phyloP scores from a whole-genome alignment of 2,888 invertebrate species.

The Sceliomorpha sp. region DNA sequence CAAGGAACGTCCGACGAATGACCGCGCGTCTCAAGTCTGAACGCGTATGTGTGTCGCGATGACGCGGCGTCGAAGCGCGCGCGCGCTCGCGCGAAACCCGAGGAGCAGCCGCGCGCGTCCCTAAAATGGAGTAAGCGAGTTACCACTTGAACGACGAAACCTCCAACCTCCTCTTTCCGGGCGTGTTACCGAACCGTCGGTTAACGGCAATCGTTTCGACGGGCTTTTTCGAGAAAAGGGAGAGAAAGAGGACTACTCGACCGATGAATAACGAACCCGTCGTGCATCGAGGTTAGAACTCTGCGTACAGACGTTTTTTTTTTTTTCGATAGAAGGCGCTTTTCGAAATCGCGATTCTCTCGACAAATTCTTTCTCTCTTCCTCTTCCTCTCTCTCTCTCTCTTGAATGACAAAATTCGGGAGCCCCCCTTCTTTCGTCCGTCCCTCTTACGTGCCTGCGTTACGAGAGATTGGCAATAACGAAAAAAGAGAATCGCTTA shows the following conservation, averaged over 20 bases:
- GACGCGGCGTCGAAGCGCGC: neutral
- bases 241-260: constrained; percentile 16
- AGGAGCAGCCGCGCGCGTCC: constrained; percentile 18
- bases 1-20: constrained; percentile 6
- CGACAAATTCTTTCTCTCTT: too few species aligned
- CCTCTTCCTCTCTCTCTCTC: too few species aligned
- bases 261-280: too few species aligned
- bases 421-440: constrained; percentile 9
- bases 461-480: constrained; percentile 1
- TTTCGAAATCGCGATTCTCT: constrained; percentile 7
- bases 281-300: too few species aligned
- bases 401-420: neutral
- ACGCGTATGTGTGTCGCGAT: too few species aligned
- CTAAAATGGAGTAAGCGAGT: constrained; percentile 31
- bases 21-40: neutral
- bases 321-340: too few species aligned
- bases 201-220: neutral
- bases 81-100: constrained; percentile 10
- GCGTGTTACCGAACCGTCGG: constrained; percentile 7
- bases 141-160: constrained; percentile 17
- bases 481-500: constrained; percentile 26
- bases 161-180: constrained; percentile 16
- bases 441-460: constrained; percentile 41
- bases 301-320: too few species aligned
- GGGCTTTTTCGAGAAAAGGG: constrained; percentile 12